These are phyloP conservation scores for Psilopogon haemacephalus DNA, from an alignment of 2,113 vertebrate species.

Conservation along the genomic window DNA sequence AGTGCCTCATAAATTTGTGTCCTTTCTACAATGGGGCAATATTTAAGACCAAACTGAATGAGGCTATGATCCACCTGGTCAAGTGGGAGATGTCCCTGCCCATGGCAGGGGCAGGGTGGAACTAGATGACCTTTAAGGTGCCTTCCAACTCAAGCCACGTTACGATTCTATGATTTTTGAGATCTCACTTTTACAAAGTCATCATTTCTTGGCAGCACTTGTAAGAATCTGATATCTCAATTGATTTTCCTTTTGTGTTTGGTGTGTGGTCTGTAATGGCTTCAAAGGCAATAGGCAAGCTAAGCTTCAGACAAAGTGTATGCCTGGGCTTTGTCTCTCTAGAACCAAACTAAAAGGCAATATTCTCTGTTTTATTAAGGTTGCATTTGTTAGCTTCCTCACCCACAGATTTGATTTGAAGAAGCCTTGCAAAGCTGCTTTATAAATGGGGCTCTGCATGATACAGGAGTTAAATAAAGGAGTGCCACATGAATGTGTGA, in stretches of 20 bases:
- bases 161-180: not conserved
- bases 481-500: not conserved
- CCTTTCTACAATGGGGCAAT: not conserved
- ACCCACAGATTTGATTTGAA: not conserved
- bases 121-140: no score
- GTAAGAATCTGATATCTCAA: not conserved
- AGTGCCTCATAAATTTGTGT: not conserved
- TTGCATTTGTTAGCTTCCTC: not conserved
- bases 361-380: not conserved
- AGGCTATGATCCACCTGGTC: no score
- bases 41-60: not conserved
- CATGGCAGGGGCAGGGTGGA: no score
- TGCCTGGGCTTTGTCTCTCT: not conserved
- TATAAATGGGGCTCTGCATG: not conserved
- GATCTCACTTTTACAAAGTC: not conserved
- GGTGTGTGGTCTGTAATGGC: not conserved
- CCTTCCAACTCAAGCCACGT: no score
- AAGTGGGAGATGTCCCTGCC: no score
- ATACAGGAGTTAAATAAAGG: not conserved
- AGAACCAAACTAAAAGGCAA: not conserved
- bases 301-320: not conserved
- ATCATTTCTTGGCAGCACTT: not conserved
- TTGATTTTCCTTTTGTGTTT: fast-evolving
- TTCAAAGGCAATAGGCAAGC: not conserved
- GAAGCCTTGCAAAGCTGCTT: not conserved